These are phyloP conservation scores for Copidosoma floridanum DNA, from an alignment of 1,140 invertebrate genomes.

Conservation along the genomic window DNA sequence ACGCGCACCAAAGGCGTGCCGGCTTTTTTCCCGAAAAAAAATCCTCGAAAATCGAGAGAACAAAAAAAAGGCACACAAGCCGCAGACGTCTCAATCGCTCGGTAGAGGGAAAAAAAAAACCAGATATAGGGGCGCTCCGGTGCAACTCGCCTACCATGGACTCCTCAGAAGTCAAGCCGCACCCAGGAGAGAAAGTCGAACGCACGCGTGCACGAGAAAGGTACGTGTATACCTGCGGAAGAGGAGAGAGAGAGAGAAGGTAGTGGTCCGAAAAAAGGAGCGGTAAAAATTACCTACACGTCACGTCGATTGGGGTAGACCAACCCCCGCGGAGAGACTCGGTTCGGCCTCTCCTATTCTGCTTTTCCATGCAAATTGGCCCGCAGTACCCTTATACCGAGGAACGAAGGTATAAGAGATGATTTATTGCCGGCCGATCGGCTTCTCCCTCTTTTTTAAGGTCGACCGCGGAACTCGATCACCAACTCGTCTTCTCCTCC, in stretches of 20 bases:
- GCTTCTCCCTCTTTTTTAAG: too few relatives aligned
- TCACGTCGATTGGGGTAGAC: not conserved
- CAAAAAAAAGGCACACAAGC: too few relatives aligned
- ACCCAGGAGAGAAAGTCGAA: not conserved
- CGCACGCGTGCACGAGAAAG: not conserved
- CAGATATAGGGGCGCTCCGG: too few relatives aligned
- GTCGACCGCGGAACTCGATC: too few relatives aligned
- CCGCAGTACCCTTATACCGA: not conserved
- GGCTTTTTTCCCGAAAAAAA: not conserved
- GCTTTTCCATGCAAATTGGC: constrained; percentile 27
- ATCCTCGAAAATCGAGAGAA: not conserved
- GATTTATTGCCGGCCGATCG: constrained; percentile 23
- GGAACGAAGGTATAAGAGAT: constrained; percentile 22
- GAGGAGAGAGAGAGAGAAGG: not conserved
- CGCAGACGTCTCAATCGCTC: too few relatives aligned
- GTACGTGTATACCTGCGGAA: too few relatives aligned
- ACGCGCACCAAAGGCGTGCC: not conserved
- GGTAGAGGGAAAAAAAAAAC: too few relatives aligned
- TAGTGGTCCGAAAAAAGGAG: too few relatives aligned
- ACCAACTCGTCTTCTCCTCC: too few relatives aligned
- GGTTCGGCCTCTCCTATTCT: too few relatives aligned
- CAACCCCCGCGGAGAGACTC: constrained; percentile 2
- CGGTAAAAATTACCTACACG: not conserved
- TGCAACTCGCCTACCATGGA: too few relatives aligned
- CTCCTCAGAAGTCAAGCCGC: too few relatives aligned